Evolutionary conservation across 1,140 invertebrate species (phyloP).

Genomic region (Nebria ingens): DNA sequence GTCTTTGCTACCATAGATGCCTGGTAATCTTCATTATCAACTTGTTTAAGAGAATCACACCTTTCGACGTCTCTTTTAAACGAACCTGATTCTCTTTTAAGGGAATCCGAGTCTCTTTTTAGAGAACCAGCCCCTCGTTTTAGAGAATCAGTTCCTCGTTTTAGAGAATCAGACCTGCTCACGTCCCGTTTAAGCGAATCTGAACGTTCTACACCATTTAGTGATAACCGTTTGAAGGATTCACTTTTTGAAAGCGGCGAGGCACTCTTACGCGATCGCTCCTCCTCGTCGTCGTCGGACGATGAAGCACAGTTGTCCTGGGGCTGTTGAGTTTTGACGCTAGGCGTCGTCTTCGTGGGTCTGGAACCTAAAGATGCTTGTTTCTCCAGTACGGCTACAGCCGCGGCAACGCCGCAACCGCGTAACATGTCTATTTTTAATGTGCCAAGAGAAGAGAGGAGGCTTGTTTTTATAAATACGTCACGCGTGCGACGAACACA

Average conservation of each 20-base stretch:
- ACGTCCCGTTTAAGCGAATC: no score
- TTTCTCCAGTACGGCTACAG: constrained; percentile 28
- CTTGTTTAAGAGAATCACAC: no score
- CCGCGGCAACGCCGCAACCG: constrained; percentile 24
- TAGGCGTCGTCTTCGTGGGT: constrained; percentile 9
- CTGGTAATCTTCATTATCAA: no score
- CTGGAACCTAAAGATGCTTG: constrained; percentile 14
- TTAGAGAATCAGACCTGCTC: not conserved
- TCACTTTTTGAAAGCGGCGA: not conserved
- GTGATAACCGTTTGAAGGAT: not conserved
- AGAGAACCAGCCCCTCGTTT: not conserved
- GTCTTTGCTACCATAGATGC: no score
- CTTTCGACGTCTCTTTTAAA: no score
- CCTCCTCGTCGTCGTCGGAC: not conserved
- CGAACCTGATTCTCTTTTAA: no score
- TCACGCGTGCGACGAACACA: no score
- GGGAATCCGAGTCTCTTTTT: no score
- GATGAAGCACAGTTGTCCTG: not conserved
- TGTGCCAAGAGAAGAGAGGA: no score
- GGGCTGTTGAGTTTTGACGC: constrained; percentile 9
- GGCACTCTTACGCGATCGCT: not conserved
- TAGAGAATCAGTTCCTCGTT: not conserved
- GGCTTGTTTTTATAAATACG: no score
- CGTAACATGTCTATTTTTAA: no score
- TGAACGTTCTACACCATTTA: not conserved